These are phyloP conservation scores for Epizoanthus scotinus DNA, from an alignment of 92 coral and sea anemone species.

Conservation along the genomic window DNA sequence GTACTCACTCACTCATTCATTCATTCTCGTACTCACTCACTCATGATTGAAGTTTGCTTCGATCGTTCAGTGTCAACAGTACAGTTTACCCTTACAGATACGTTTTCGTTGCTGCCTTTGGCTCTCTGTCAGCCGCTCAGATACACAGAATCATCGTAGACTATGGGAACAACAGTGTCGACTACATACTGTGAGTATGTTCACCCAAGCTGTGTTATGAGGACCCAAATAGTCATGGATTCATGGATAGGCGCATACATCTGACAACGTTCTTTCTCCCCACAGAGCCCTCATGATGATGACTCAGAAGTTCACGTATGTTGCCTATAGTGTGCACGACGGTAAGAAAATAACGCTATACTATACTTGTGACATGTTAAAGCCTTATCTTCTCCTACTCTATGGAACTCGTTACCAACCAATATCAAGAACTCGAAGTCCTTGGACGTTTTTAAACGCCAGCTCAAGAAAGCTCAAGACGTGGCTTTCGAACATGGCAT, in stretches of 20 bases:
- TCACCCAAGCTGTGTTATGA: neutral
- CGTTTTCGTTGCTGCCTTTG: constrained; percentile 47
- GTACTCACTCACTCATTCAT: too few species aligned
- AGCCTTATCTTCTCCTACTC: too few species aligned
- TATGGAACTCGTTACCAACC: too few species aligned
- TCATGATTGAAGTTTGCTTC: too few species aligned
- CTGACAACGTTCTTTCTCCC: neutral
- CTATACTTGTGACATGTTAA: too few species aligned
- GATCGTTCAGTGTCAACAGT: neutral
- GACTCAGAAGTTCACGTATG: constrained; percentile 52
- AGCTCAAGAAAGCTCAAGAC: too few species aligned
- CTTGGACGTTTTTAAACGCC: too few species aligned
- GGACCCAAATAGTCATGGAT: neutral
- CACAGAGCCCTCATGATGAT: constrained; percentile 49
- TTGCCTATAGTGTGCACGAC: constrained; percentile 51
- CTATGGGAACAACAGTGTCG: constrained; percentile 51
- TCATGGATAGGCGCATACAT: neutral
- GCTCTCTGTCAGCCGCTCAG: constrained; percentile 44
- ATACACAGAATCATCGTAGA: constrained; percentile 50
- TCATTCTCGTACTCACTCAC: too few species aligned
- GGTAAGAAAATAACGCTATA: constrained; percentile 28
- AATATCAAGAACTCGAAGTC: too few species aligned
- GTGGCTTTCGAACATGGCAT: too few species aligned
- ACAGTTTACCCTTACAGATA: constrained; percentile 22
- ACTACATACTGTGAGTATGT: constrained; percentile 49